phyloP scores from a whole-genome alignment of 2,113 vertebrate species.

The Myodes glareolus region DNA sequence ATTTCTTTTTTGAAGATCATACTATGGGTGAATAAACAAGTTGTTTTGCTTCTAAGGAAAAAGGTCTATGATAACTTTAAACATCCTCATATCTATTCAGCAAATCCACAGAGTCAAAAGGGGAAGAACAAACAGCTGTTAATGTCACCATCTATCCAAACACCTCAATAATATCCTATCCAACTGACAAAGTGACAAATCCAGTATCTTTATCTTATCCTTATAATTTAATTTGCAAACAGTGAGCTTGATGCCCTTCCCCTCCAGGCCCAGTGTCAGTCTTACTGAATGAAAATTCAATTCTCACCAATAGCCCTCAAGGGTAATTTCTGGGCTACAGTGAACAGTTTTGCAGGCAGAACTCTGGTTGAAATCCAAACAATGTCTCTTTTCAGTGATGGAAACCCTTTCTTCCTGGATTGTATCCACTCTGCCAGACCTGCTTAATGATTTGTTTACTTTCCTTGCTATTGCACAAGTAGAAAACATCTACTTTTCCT shows the following conservation, averaged over 20 bases:
- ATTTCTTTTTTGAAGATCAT: not conserved
- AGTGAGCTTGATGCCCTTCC: constrained; percentile 59
- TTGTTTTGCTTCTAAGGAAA: not conserved
- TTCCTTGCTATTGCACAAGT: not conserved
- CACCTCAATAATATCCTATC: constrained; percentile 3
- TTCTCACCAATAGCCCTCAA: constrained; percentile 71
- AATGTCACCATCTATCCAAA: constrained; percentile 33
- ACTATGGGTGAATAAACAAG: not conserved
- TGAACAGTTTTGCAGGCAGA: constrained; percentile 73
- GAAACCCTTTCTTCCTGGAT: constrained; percentile 36
- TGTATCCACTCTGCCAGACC: constrained; percentile 29
- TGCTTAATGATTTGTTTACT: constrained; percentile 65
- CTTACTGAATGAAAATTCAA: constrained; percentile 77
- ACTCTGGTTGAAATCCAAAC: constrained; percentile 75
- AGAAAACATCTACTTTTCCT: not conserved
- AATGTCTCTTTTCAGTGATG: constrained; percentile 59
- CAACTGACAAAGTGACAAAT: constrained; percentile 48
- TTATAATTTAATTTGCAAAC: constrained; percentile 77
- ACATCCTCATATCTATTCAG: not conserved
- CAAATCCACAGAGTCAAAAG: constrained; percentile 19
- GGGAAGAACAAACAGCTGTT: constrained; percentile 7
- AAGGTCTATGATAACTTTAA: not conserved
- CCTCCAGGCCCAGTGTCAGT: constrained; percentile 56
- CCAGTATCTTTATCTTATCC: constrained; percentile 74
- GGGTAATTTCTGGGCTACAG: constrained; percentile 63